These are phyloP conservation scores for Fulmarus glacialis DNA, from an alignment of 2,113 vertebrate species.

Conservation along the genomic window DNA sequence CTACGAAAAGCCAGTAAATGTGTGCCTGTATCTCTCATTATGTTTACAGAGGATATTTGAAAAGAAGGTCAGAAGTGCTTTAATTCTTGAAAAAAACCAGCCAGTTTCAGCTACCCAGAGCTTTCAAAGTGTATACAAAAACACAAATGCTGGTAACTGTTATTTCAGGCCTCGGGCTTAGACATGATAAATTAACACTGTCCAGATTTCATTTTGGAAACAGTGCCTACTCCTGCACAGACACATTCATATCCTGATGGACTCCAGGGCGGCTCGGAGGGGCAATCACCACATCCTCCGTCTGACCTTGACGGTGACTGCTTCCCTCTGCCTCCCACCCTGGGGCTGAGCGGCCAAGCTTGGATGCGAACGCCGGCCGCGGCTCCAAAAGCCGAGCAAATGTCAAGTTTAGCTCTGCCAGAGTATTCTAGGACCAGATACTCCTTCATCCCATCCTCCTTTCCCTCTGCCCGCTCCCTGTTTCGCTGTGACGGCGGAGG, in stretches of 20 bases:
- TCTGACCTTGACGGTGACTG: background rate
- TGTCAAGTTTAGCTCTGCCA: background rate
- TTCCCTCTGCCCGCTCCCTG: background rate
- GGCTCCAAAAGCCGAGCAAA: background rate
- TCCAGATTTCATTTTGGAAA: constrained; percentile 31
- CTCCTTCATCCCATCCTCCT: background rate
- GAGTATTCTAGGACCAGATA: background rate
- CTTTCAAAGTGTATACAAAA: background rate
- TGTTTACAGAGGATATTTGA: constrained; percentile 33
- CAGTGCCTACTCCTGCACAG: background rate
- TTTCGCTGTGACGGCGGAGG: background rate
- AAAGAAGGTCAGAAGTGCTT: constrained; percentile 39
- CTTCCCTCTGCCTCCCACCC: background rate
- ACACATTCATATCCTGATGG: background rate
- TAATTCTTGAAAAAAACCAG: background rate
- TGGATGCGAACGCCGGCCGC: background rate
- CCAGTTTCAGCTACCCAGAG: constrained; percentile 18
- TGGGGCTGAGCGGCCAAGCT: background rate
- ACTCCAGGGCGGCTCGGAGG: background rate
- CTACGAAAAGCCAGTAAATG: background rate
- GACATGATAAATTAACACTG: constrained; percentile 28
- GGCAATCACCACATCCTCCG: background rate
- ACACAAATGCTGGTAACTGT: background rate
- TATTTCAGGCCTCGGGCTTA: constrained; percentile 27
- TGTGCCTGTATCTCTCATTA: background rate